Conservation (phyloP, 2,888 invertebrate genomes). For the Macroteleia sp. region DNA sequence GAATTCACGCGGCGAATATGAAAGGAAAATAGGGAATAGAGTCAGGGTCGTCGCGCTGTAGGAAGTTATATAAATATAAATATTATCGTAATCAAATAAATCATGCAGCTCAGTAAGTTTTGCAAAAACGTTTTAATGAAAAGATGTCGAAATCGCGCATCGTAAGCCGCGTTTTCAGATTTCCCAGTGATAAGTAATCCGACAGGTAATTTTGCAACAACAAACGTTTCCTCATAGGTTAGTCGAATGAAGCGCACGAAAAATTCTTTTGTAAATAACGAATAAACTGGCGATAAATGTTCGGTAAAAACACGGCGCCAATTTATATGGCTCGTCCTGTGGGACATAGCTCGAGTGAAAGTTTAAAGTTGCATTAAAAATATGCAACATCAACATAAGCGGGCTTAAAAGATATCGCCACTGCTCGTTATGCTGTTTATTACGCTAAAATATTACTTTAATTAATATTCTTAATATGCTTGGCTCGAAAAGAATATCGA, state of each 20-base stretch:
- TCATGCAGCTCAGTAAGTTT: constrained; percentile 8
- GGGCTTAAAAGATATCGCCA: too few relatives aligned
- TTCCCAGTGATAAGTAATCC: background rate
- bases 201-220: background rate
- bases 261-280: constrained; percentile 4
- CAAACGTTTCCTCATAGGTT: too few relatives aligned
- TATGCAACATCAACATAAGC: constrained; percentile 9
- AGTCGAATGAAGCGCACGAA: background rate
- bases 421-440: constrained; percentile 1
- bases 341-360: constrained; percentile 25
- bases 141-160: constrained; percentile 4
- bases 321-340: constrained; percentile 12
- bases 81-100: constrained; percentile 33
- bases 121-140: constrained; percentile 7
- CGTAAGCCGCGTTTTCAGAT: constrained; percentile 1
- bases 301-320: constrained; percentile 8
- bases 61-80: constrained; percentile 59
- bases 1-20: constrained; percentile 45
- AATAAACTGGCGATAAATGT: background rate
- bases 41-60: constrained; percentile 56
- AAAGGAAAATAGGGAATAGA: constrained; percentile 60
- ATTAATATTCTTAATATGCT: constrained; percentile 21
- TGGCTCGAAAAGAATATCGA: too few relatives aligned
- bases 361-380: constrained; percentile 43
- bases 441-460: constrained; percentile 13